Evolutionary conservation across 1,140 invertebrate genomes (phyloP), one percentile per base, ranked within the genome.

Genomic region (Aphaenogaster floridana): DNA sequence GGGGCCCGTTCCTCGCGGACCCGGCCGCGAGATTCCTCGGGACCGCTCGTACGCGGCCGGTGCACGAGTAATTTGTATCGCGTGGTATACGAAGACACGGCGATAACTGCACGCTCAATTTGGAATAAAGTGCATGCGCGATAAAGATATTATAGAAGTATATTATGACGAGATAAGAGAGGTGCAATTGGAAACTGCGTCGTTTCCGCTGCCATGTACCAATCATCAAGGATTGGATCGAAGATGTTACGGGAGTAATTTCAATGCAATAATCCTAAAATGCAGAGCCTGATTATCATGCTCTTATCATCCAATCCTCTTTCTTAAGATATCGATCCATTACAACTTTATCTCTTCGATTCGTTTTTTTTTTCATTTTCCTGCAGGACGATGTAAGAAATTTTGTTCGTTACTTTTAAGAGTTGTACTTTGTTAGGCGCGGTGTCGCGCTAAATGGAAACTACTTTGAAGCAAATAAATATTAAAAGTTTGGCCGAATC

Each of bases 61-160:
- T n/a, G n/a, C 34, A 13, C 74, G 52, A 54, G 66, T 72, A 83
- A 83, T 90, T 90, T 90, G 89, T 89, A 76, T 72, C 69, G 54
- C 42, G 28, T 61, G 17, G 28, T 48, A 13, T 61, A 61, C 54
- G 54, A 76, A 61, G 80, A 76, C 61, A 48, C 45, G 54, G 39
- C 45, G 54, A 84, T 76, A 84, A 45, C 64, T 28, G 50, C 34
- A 69, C 50, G 39, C 34, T 61, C 54, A 36, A 57, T 59, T 59
- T 45, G 17, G 28, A 15, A 50, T 76, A 74, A 61, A 57, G 34
- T 83, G 54, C 42, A 48, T 28, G 28, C 45, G 52, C 34, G 69
- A 84, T 84, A 76, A 84, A 71, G 21, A 71, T 81, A 45, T 81
- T 81, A 54, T 48, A 63, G 39, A 84, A 61, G 36, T 39, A 69